Percentiles rank a stretch among this genome's conserved stretches.
phyloP scores from a whole-genome alignment of 2,888 invertebrate genomes.

The Drosophila ustulata region DNA sequence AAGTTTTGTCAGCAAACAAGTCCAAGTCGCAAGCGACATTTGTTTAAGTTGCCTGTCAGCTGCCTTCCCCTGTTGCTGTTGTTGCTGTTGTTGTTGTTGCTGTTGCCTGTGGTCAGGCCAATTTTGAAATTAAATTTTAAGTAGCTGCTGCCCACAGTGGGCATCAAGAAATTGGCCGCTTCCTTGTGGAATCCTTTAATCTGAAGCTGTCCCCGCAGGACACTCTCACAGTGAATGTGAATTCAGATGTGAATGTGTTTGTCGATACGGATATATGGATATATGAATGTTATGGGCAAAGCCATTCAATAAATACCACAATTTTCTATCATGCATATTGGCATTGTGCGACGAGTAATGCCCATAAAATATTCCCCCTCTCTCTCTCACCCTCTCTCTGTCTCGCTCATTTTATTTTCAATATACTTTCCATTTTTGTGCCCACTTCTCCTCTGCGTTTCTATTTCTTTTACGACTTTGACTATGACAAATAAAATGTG shows the following conservation, averaged over 20 bases:
- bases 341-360: constrained; percentile 61
- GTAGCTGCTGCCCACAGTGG: constrained; percentile 57
- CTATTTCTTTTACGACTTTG: constrained; percentile 71
- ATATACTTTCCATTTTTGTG: constrained; percentile 62
- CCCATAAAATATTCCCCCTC: constrained; percentile 65
- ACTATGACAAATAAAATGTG: constrained; percentile 80
- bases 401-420: constrained; percentile 72
- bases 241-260: neutral
- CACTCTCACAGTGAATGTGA: neutral
- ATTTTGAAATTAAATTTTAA: constrained; percentile 74
- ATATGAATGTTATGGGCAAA: constrained; percentile 32
- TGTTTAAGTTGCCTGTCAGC: constrained; percentile 61
- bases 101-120: constrained; percentile 46
- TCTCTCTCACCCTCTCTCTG: neutral
- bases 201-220: constrained; percentile 20
- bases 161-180: constrained; percentile 51
- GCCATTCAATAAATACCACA: constrained; percentile 79
- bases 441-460: constrained; percentile 18
- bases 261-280: constrained; percentile 40
- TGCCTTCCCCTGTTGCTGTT: constrained; percentile 1
- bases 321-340: constrained; percentile 64
- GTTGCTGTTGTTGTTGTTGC: constrained; percentile 7
- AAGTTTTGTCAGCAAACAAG: constrained; percentile 66
- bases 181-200: constrained; percentile 47
- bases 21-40: constrained; percentile 69